Evolutionary conservation across 1,140 invertebrate species (phyloP).

Genomic region (Adoxophyes honmai): DNA sequence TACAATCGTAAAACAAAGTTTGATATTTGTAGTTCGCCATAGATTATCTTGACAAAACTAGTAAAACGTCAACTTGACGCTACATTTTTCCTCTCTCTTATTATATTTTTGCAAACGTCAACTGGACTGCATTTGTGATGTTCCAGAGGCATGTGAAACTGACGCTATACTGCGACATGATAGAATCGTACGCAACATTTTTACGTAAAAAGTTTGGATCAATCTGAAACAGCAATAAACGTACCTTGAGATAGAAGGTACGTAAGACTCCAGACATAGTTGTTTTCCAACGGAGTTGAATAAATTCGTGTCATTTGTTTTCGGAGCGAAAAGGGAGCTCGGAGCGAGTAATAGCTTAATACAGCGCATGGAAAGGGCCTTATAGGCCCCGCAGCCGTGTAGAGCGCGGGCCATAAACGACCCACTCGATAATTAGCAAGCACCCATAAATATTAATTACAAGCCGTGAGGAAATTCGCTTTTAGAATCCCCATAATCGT

Average conservation of each 20-base stretch:
- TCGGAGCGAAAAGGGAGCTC: constrained; percentile 14
- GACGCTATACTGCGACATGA: constrained; percentile 20
- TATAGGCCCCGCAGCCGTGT: constrained; percentile 13
- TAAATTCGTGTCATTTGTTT: constrained; percentile 55
- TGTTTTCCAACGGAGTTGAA: constrained; percentile 36
- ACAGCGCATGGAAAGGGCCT: constrained; percentile 20
- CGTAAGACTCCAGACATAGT: constrained; percentile 34
- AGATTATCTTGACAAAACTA: no score
- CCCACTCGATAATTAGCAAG: constrained; percentile 28
- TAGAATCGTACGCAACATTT: constrained; percentile 9
- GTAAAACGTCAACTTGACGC: no score
- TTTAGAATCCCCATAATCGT: constrained; percentile 3
- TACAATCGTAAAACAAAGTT: no score
- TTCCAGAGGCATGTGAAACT: no score
- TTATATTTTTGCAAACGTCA: no score
- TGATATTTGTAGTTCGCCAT: no score
- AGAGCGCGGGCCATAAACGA: constrained; percentile 19
- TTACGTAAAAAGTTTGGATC: constrained; percentile 25
- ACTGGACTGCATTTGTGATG: no score
- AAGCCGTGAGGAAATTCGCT: constrained; percentile 1
- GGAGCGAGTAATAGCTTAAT: constrained; percentile 32
- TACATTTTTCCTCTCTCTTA: no score
- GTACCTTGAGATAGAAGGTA: constrained; percentile 25
- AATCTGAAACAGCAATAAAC: constrained; percentile 29
- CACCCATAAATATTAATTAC: constrained; percentile 17